Evolutionary conservation across 2,888 invertebrate species (phyloP).

Genomic region (Lepas anatifera): DNA sequence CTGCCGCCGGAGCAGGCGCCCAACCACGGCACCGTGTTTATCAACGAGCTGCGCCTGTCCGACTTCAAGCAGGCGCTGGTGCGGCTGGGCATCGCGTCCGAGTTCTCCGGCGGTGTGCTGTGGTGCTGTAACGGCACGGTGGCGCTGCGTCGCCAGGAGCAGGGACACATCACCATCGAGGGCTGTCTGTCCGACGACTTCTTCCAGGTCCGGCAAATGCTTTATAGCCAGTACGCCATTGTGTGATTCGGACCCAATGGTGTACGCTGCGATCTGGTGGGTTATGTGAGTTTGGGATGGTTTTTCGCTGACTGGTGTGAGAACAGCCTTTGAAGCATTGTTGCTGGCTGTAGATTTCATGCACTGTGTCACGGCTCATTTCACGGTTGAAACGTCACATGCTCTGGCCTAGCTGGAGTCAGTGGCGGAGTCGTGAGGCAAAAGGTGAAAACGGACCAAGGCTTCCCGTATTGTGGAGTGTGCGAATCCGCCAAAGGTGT

Average conservation of each 20-base stretch:
- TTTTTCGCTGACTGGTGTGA: too few species aligned
- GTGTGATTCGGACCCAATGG: constrained; percentile 45
- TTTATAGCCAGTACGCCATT: constrained; percentile 95
- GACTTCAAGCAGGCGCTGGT: constrained; percentile 71
- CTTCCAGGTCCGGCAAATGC: constrained; percentile 76
- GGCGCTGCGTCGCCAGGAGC: constrained; percentile 79
- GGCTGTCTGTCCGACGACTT: constrained; percentile 91
- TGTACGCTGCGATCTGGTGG: background rate
- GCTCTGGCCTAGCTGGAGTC: too few species aligned
- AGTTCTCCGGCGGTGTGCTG: constrained; percentile 80
- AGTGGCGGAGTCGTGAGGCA: too few species aligned
- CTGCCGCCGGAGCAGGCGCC: constrained; percentile 36
- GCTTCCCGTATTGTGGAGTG: too few species aligned
- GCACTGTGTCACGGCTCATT: too few species aligned
- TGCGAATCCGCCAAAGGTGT: too few species aligned
- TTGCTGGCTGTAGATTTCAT: too few species aligned
- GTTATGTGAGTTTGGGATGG: too few species aligned
- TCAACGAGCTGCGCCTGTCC: constrained; percentile 84
- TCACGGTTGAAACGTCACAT: too few species aligned
- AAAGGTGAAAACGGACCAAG: too few species aligned
- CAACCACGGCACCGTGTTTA: constrained; percentile 70
- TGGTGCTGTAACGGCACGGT: constrained; percentile 87
- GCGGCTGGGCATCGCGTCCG: constrained; percentile 62
- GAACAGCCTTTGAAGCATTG: too few species aligned
- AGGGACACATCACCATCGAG: constrained; percentile 83